A percentile compares a stretch with the other conserved stretches of the same genome.
Evolutionary conservation across 2,888 invertebrate genomes (phyloP).

Genomic region (Melinopterus prodromus): DNA sequence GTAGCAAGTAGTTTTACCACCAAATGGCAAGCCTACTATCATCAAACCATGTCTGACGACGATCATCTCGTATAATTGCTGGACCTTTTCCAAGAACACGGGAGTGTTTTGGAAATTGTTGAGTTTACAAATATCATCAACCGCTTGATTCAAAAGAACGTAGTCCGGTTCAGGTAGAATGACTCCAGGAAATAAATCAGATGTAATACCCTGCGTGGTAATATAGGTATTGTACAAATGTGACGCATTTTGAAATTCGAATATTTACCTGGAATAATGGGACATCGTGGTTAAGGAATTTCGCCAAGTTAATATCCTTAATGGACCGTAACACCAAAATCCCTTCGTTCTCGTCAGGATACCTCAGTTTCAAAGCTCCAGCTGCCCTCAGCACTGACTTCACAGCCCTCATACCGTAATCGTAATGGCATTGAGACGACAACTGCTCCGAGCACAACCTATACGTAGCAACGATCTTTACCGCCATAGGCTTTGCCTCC

Average conservation of each 20-base stretch:
- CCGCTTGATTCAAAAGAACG: slow-evolving; percentile 71
- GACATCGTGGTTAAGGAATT: slow-evolving; percentile 88
- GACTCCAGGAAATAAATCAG: slow-evolving; percentile 92
- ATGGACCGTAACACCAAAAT: slow-evolving; percentile 88
- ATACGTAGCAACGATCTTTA: slow-evolving; percentile 95
- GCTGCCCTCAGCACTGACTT: slow-evolving; percentile 93
- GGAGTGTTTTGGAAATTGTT: slow-evolving; percentile 85
- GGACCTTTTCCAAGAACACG: slow-evolving; percentile 88
- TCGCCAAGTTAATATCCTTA: slow-evolving; percentile 93
- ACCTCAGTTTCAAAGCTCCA: slow-evolving; percentile 88
- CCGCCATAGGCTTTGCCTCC: slow-evolving; percentile 84
- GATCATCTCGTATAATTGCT: slow-evolving; percentile 95
- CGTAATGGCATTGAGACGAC: slow-evolving; percentile 93
- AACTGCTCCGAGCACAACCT: slow-evolving; percentile 92
- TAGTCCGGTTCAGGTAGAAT: slow-evolving; percentile 82
- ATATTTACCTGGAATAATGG: slow-evolving; percentile 78
- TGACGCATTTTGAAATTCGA: not conserved
- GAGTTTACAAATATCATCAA: slow-evolving; percentile 70
- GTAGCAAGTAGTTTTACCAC: slow-evolving; percentile 91
- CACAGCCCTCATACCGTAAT: slow-evolving; percentile 97
- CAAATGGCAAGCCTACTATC: slow-evolving; percentile 91
- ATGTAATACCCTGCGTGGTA: slow-evolving; percentile 82
- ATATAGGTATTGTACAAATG: not conserved
- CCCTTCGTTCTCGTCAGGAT: slow-evolving; percentile 88
- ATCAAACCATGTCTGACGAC: slow-evolving; percentile 93